Conservation (phyloP, 2,113 vertebrate genomes). For the Ploceus nigricollis region DNA sequence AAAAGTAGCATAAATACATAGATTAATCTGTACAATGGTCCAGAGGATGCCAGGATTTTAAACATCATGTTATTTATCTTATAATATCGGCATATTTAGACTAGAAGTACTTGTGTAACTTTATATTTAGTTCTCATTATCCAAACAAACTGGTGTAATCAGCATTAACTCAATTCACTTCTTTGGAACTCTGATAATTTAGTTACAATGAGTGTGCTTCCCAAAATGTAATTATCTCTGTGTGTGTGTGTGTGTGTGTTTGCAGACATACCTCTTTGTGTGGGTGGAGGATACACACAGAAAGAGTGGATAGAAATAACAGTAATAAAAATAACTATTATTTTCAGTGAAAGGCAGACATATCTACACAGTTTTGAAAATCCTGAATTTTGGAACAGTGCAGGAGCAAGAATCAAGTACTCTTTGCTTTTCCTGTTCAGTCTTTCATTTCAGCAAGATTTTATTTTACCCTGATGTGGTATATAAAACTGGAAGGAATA, state of each 20-base stretch:
- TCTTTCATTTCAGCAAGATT: neutral
- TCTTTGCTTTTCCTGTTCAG: neutral
- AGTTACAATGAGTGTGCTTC: neutral
- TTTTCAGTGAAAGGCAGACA: neutral
- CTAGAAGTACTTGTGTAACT: neutral
- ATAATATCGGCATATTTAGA: neutral
- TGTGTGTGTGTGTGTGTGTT: neutral
- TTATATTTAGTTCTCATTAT: neutral
- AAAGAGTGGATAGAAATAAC: neutral
- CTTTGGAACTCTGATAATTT: neutral
- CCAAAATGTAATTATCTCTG: accelerated
- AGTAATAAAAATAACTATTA: neutral
- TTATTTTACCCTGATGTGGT: neutral
- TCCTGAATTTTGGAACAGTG: neutral
- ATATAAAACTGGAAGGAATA: neutral
- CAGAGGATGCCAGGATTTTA: neutral
- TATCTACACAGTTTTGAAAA: neutral
- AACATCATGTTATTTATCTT: neutral
- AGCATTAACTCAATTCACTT: accelerated
- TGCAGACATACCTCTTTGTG: neutral
- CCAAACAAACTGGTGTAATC: neutral
- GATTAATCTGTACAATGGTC: neutral
- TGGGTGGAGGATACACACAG: neutral
- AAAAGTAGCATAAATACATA: accelerated
- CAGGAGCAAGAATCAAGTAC: neutral